A percentile compares a stretch with the other conserved stretches of the same genome.
Evolutionary conservation across 2,888 invertebrate genomes (phyloP).

Genomic region (Copidosoma aretas): DNA sequence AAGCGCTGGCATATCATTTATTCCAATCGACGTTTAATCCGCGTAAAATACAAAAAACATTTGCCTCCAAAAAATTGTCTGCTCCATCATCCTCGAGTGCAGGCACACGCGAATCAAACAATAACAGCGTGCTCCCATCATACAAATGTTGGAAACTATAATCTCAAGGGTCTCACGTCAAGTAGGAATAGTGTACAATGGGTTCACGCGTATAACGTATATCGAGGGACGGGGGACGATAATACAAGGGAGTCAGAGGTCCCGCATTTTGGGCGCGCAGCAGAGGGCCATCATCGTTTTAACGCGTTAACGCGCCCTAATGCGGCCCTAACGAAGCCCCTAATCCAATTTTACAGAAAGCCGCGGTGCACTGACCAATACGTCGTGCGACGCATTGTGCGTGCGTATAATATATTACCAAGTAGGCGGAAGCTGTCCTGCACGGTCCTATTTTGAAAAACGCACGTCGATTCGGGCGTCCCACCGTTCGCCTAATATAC

Average conservation of each 20-base stretch:
- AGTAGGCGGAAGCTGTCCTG: background rate
- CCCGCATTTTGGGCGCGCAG: background rate
- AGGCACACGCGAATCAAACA: constrained; percentile 5
- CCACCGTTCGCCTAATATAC: too few species aligned
- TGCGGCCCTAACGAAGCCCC: constrained; percentile 54
- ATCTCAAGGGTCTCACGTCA: background rate
- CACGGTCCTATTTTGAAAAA: background rate
- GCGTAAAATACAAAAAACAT: too few species aligned
- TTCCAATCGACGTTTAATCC: too few species aligned
- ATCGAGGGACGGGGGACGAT: too few species aligned
- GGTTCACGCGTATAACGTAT: background rate
- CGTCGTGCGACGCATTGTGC: too few species aligned
- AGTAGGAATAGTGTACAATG: too few species aligned
- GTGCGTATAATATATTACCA: too few species aligned
- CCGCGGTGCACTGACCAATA: constrained; percentile 33
- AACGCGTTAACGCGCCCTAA: constrained; percentile 49
- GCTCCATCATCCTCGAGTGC: background rate
- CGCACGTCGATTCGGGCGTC: constrained; percentile 4
- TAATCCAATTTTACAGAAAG: constrained; percentile 57
- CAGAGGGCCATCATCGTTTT: constrained; percentile 47
- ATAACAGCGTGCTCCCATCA: background rate
- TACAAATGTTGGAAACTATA: too few species aligned
- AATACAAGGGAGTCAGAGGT: background rate
- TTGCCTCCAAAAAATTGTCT: too few species aligned
- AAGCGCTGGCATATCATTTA: too few species aligned